Evolutionary conservation across 2,888 invertebrate genomes (phyloP).

Genomic region (Embidobia sp.): DNA sequence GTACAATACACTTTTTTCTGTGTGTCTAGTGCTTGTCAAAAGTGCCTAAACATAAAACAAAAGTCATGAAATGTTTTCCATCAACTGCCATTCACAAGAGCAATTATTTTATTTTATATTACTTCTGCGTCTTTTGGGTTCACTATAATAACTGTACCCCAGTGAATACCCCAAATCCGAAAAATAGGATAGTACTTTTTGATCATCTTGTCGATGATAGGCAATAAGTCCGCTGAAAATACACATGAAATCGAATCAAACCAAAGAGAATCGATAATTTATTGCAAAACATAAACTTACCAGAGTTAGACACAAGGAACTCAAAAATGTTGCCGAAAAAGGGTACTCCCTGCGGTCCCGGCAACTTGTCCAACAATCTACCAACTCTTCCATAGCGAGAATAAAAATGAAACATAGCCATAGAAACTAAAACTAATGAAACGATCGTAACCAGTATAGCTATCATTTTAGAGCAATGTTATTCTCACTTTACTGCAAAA

Average conservation of each 20-base stretch:
- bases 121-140: slow-evolving; percentile 45
- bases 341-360: slow-evolving; percentile 35
- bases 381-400: slow-evolving; percentile 22
- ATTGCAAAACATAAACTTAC: slow-evolving; percentile 1
- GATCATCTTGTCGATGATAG: neutral
- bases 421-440: too few species aligned
- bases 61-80: neutral
- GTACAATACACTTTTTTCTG: slow-evolving; percentile 31
- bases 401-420: slow-evolving; percentile 23
- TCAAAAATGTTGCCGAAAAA: slow-evolving; percentile 37
- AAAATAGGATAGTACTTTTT: slow-evolving; percentile 37
- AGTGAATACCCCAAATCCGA: slow-evolving; percentile 14
- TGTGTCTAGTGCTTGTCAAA: slow-evolving; percentile 16
- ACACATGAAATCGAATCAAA: too few species aligned
- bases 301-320: slow-evolving; percentile 15
- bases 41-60: slow-evolving; percentile 20
- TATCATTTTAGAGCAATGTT: too few species aligned
- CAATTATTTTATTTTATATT: slow-evolving; percentile 1
- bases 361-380: slow-evolving; percentile 20
- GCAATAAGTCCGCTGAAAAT: slow-evolving; percentile 14
- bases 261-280: neutral
- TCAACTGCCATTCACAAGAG: slow-evolving; percentile 1
- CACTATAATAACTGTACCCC: slow-evolving; percentile 4
- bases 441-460: too few species aligned
- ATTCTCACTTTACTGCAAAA: too few species aligned